phyloP scores from a whole-genome alignment of 2,797 vertebrate genomes.

The Scyliorhinus canicula region DNA sequence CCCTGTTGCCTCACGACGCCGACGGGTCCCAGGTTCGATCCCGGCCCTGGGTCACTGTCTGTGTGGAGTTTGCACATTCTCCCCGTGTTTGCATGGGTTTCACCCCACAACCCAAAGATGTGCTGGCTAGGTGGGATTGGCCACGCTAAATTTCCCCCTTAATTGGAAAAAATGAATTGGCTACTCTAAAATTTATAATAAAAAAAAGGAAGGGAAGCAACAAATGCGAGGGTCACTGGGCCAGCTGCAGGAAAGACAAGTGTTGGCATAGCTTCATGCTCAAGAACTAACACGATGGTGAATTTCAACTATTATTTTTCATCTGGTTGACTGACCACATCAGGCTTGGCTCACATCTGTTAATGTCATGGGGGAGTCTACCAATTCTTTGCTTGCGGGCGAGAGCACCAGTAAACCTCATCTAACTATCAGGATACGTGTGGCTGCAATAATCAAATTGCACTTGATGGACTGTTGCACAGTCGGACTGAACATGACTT shows the following conservation, averaged over 20 bases:
- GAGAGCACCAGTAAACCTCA: background rate
- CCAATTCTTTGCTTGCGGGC: background rate
- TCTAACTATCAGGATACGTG: background rate
- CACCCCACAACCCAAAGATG: no score
- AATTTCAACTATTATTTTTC: background rate
- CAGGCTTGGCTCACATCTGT: background rate
- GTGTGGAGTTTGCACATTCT: no score
- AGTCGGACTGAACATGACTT: background rate
- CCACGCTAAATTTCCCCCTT: no score
- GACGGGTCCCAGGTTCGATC: no score
- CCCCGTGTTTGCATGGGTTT: no score
- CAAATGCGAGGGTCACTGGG: no score
- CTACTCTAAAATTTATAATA: no score
- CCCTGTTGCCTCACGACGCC: no score
- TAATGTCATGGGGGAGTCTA: background rate
- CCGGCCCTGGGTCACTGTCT: no score
- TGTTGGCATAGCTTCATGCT: background rate
- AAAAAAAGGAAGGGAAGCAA: no score
- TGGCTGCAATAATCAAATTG: background rate
- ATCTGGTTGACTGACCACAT: background rate
- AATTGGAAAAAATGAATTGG: no score
- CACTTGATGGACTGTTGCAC: background rate
- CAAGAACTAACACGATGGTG: background rate
- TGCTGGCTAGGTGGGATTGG: no score
- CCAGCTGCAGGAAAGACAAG: background rate